Percentiles rank a stretch among this genome's conserved stretches.
Conservation (phyloP, 2,888 invertebrate species). For the Apamea sordens region DNA sequence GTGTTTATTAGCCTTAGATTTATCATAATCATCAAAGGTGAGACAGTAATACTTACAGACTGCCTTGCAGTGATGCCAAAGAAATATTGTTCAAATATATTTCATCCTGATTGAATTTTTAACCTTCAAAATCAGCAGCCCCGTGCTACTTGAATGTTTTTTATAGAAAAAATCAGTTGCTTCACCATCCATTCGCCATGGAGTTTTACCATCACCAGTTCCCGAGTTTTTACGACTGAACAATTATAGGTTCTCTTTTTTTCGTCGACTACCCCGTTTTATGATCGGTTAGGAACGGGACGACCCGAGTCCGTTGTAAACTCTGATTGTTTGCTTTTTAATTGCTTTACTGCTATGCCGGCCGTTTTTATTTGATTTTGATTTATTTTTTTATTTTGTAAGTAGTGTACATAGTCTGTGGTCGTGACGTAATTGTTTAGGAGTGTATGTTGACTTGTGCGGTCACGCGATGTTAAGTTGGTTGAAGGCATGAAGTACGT, state of each 20-base stretch:
- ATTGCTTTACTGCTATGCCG: conserved; percentile 75
- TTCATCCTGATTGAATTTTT: not conserved
- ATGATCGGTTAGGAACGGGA: conserved; percentile 73
- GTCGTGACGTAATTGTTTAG: conserved; percentile 43
- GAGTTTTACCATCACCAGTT: conserved; percentile 60
- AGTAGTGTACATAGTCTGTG: conserved; percentile 49
- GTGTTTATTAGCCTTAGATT: not conserved
- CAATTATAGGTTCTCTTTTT: conserved; percentile 75
- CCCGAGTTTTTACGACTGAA: conserved; percentile 73
- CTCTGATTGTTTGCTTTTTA: conserved; percentile 84
- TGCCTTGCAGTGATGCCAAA: not conserved
- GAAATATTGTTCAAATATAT: not conserved
- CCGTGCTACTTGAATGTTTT: not conserved
- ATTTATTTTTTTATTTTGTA: conserved; percentile 62
- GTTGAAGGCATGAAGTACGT: not conserved
- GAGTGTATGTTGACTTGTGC: not conserved
- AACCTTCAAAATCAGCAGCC: conserved; percentile 17
- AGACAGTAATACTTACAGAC: not conserved
- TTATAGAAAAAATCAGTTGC: conserved; percentile 46
- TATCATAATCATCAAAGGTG: not conserved
- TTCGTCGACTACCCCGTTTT: conserved; percentile 69
- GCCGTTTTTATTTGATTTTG: conserved; percentile 66
- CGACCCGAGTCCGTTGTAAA: conserved; percentile 77
- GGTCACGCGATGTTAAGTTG: conserved; percentile 19
- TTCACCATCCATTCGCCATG: conserved; percentile 51